A percentile compares a stretch with the other conserved stretches of the same genome.
Evolutionary conservation across 1,140 invertebrate species (phyloP).

Genomic region (Ooceraea biroi): DNA sequence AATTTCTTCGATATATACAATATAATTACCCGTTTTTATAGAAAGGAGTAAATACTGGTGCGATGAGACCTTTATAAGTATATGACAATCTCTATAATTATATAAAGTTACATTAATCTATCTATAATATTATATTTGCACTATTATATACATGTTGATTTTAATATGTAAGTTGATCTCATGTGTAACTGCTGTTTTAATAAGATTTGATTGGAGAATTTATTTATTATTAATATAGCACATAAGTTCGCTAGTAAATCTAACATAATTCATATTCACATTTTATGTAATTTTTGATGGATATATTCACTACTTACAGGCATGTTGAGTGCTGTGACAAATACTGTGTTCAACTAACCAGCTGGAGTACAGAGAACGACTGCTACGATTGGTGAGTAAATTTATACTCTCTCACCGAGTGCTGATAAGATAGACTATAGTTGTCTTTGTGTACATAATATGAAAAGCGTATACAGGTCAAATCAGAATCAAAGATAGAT

Average conservation of each 20-base stretch:
- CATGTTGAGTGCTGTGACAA: background rate
- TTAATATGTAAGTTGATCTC: too few relatives aligned
- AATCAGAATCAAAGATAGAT: background rate
- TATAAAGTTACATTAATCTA: too few relatives aligned
- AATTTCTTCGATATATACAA: background rate
- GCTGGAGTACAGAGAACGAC: background rate
- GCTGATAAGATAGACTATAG: conserved; percentile 30
- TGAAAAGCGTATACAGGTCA: background rate
- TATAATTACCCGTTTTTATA: conserved; percentile 86
- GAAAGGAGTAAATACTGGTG: conserved; percentile 90
- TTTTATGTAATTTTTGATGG: too few relatives aligned
- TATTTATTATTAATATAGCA: too few relatives aligned
- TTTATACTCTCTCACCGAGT: background rate
- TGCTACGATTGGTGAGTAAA: background rate
- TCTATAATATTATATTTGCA: too few relatives aligned
- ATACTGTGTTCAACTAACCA: background rate
- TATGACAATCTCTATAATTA: conserved; percentile 59
- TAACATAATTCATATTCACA: too few relatives aligned
- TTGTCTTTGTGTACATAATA: background rate
- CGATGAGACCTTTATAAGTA: conserved; percentile 87
- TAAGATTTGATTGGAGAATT: too few relatives aligned
- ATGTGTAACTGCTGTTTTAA: too few relatives aligned
- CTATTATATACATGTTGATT: too few relatives aligned
- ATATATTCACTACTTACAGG: conserved; percentile 8
- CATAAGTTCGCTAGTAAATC: too few relatives aligned